These are phyloP conservation scores for Meriones unguiculatus DNA, from an alignment of 2,113 vertebrate species.

Conservation along the genomic window DNA sequence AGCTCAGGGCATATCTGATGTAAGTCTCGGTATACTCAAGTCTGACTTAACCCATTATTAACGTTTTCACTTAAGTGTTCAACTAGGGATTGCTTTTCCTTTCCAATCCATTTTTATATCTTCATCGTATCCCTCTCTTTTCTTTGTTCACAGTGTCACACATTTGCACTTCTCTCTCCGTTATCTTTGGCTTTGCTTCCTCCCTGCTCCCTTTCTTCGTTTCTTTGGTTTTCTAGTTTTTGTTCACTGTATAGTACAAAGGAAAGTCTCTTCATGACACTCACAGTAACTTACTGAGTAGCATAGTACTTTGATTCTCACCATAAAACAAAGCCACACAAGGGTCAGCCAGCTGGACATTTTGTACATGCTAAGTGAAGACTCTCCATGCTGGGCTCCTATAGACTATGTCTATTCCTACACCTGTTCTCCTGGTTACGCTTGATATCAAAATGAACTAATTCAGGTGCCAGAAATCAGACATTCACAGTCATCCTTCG, in stretches of 20 bases:
- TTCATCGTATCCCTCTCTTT: background rate
- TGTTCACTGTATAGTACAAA: background rate
- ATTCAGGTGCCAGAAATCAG: background rate
- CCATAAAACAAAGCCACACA: background rate
- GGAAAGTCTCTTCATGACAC: background rate
- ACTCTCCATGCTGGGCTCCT: background rate
- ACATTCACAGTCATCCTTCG: background rate
- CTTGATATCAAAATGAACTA: constrained; percentile 10
- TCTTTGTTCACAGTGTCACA: background rate
- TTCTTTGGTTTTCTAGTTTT: constrained; percentile 26
- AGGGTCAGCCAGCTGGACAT: background rate
- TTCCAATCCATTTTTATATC: background rate
- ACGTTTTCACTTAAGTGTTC: background rate
- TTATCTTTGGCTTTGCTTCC: background rate
- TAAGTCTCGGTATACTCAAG: background rate
- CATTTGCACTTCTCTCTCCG: background rate
- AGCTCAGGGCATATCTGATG: background rate
- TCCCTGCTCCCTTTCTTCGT: background rate
- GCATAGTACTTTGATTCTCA: background rate
- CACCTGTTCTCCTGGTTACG: background rate
- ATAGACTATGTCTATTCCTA: background rate
- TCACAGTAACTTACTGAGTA: background rate
- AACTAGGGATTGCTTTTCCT: background rate
- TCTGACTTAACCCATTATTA: background rate
- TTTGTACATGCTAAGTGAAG: background rate